Base-by-base conservation (phyloP, 2,888 invertebrate species). In the Torymus tubicola region DNA sequence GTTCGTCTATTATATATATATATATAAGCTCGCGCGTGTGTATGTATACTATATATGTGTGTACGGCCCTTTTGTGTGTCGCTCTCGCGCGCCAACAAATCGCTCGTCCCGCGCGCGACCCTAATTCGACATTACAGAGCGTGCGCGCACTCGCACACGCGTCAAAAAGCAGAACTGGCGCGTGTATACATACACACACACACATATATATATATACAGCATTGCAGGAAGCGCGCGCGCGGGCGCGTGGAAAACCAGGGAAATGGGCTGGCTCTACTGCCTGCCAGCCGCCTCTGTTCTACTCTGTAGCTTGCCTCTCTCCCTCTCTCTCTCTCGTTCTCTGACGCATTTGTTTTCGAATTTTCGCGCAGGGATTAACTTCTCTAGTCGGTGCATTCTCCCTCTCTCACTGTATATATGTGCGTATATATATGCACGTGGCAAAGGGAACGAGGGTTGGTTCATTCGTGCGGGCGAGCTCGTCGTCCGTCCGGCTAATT, bases 91-190 rank as follows among this genome's bases (percentile, higher is more conserved):
- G 52, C 31, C 61, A 53, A 71, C 71, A 71, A 61, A 71, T 61
- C 71, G 42, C 68, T 14, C n/a, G 58, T n/a, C 16, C 16, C 60
- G 68, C 68, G 24, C 76, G 69, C 77, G 77, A 70, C 77, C 77
- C 70, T 77, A 77, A 77, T 77, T 77, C 70, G 77, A 64, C 77
- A 77, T 70, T 64, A 77, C 77, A 64, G 57, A 8, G 8, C 21
- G 63, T 31, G 13, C 8, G 13, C 8, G 53, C 61, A 18, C 31
- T 3, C 31, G 31, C 31, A 31, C 31, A 31, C 31, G 18, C 65
- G 73, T 57, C 74, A 74, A 74, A 73, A 74, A 67, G 67, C 65
- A 57, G 11, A 52, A 52, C 14, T 63, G 5, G 31, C 31, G 31
- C 31, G 31, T 31, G 31, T 31, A 31, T 31, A 31, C 31, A n/a